Conservation (phyloP, 2,113 vertebrate genomes). For the Pantherophis guttatus region DNA sequence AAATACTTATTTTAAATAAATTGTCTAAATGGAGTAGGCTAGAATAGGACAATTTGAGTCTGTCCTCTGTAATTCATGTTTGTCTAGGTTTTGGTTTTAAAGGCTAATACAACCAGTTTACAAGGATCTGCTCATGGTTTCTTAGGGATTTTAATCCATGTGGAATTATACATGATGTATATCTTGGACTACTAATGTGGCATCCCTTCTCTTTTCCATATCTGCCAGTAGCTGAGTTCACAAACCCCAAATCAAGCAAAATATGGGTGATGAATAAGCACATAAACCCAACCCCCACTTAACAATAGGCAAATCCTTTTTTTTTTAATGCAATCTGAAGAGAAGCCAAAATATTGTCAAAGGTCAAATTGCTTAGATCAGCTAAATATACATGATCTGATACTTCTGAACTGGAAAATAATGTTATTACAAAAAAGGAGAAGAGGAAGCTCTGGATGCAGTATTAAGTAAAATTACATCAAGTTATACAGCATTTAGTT, state of each 20-base stretch:
- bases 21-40: neutral
- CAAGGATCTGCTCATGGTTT: neutral
- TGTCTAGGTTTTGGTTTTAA: neutral
- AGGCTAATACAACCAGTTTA: neutral
- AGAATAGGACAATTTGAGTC: neutral
- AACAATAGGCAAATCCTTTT: neutral
- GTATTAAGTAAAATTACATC: neutral
- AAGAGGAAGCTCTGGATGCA: neutral
- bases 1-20: neutral
- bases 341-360: neutral
- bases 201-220: neutral
- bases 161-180: neutral
- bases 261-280: neutral
- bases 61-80: neutral
- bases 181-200: neutral
- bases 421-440: neutral
- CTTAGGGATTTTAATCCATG: neutral
- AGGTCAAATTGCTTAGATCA: neutral
- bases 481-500: neutral
- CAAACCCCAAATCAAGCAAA: neutral
- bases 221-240: neutral
- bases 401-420: neutral
- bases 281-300: neutral
- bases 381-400: neutral
- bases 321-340: neutral